Percentiles rank a stretch among this genome's conserved stretches.
Evolutionary conservation across 2,113 vertebrate species (phyloP).

Genomic region (Pseudorhombus dupliciocellatus): DNA sequence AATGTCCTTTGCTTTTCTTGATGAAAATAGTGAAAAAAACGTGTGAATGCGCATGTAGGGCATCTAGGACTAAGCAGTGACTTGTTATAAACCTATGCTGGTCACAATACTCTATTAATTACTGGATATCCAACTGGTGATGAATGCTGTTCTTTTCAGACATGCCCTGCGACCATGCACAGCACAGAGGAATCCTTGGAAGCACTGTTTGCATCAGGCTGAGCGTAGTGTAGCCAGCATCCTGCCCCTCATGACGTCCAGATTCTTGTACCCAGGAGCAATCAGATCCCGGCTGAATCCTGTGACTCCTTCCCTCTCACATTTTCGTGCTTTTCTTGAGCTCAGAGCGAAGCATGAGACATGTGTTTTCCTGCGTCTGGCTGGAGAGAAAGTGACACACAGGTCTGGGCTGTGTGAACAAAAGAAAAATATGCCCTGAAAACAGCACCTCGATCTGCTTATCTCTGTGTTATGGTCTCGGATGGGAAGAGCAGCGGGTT

Average conservation of each 20-base stretch:
- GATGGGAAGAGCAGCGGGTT: conserved; percentile 42
- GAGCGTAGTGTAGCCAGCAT: not conserved
- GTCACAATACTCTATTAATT: too few relatives aligned
- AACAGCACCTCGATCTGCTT: conserved; percentile 31
- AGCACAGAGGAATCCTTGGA: not conserved
- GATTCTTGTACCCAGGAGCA: conserved; percentile 35
- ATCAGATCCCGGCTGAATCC: conserved; percentile 26
- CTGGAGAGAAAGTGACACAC: conserved; percentile 16
- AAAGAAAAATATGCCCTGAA: conserved; percentile 31
- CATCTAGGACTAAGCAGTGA: too few relatives aligned
- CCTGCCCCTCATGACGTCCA: conserved; percentile 25
- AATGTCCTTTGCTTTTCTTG: too few relatives aligned
- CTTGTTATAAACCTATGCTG: too few relatives aligned
- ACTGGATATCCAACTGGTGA: too few relatives aligned
- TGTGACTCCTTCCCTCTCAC: conserved; percentile 30
- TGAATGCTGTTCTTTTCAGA: not conserved
- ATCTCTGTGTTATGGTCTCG: conserved; percentile 36
- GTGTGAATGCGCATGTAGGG: too few relatives aligned
- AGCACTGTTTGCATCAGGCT: not conserved
- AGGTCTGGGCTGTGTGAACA: conserved; percentile 24
- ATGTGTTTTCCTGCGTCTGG: conserved; percentile 16
- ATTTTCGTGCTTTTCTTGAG: conserved; percentile 1
- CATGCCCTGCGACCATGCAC: not conserved
- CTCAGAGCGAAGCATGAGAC: conserved; percentile 26
- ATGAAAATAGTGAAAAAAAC: too few relatives aligned